These are phyloP conservation scores for Dasypus novemcinctus DNA, from an alignment of 2,113 vertebrate genomes.

Conservation along the genomic window DNA sequence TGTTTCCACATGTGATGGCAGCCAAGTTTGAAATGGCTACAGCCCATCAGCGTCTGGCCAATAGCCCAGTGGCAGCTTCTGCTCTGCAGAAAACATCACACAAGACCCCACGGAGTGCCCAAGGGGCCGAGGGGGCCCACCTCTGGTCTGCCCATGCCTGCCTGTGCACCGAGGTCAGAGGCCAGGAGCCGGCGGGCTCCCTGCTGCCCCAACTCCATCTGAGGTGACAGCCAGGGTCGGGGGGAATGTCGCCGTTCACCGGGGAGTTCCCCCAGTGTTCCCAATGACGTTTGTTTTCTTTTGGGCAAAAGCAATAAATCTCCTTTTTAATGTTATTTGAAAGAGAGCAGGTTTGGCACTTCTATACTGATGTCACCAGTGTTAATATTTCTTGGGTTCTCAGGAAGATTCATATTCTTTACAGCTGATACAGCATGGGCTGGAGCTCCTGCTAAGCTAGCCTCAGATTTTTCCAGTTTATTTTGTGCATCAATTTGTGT, in stretches of 20 bases:
- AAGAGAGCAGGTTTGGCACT: too few relatives aligned
- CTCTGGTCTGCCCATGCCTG: neutral
- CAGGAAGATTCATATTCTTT: too few relatives aligned
- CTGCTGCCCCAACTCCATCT: accelerated
- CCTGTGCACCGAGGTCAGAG: neutral
- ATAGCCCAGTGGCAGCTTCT: neutral
- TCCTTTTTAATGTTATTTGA: too few relatives aligned
- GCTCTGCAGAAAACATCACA: neutral
- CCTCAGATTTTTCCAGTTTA: too few relatives aligned
- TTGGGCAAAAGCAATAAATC: neutral
- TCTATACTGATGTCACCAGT: too few relatives aligned
- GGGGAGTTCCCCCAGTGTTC: too few relatives aligned
- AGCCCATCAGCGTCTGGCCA: accelerated
- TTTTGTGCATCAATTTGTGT: too few relatives aligned
- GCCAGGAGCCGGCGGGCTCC: too few relatives aligned
- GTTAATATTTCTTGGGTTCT: too few relatives aligned
- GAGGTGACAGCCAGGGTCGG: neutral
- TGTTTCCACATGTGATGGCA: neutral
- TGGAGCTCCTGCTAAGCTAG: too few relatives aligned
- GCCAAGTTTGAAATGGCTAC: neutral
- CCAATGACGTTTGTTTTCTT: neutral
- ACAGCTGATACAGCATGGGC: too few relatives aligned
- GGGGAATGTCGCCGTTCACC: accelerated
- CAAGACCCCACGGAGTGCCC: accelerated
- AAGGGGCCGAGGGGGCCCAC: neutral